Evolutionary conservation across 2,113 vertebrate species (phyloP), one percentile per base, ranked within the genome.

Genomic region (Struthidea cinerea): DNA sequence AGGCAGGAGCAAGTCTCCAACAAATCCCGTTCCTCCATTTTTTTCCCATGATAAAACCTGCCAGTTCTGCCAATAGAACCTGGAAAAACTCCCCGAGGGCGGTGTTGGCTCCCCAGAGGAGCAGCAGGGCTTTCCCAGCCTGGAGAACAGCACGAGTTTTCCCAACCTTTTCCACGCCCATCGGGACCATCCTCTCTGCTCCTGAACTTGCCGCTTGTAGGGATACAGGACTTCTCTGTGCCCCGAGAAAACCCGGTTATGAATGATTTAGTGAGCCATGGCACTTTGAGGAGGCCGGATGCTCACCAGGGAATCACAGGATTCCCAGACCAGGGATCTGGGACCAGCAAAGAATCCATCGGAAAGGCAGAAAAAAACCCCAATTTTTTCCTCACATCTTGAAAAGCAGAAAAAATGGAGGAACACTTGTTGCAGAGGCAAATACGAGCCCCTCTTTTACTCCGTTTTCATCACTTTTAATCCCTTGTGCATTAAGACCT

Each of bases 141-240:
- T 49, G 14, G 30, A 30, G 32, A 87, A 23, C 19, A 49, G 21
- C 67, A 35, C 11, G 3, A 39, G 5, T 56, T 59, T 78, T 16
- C 44, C 33, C 32, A 27, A 1, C 0, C 0, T 52, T 39, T 83
- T 56, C 57, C 70, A 47, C 7, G 8, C 9, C 17, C 37, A 26
- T 1, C 42, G n/a, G 42, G 6, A 8, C 6, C 41, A 71, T 10
- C 33, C 11, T 4, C 22, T 13, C 39, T 27, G 11, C 3, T 24
- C 53, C 44, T 9, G 14, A 44, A 11, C 17, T 77, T 73, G 32
- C n/a, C 10, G 4, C 32, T 11, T 7, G 26, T 1, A 32, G 33
- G 21, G 63, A 35, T 33, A 27, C 1, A 32, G 82, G 52, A n/a
- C 6, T 85, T 47, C 20, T 32, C 41, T 88, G 13, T 4, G 13